Conservation (phyloP, 2,113 vertebrate genomes). For the Budorcas taxicolor region DNA sequence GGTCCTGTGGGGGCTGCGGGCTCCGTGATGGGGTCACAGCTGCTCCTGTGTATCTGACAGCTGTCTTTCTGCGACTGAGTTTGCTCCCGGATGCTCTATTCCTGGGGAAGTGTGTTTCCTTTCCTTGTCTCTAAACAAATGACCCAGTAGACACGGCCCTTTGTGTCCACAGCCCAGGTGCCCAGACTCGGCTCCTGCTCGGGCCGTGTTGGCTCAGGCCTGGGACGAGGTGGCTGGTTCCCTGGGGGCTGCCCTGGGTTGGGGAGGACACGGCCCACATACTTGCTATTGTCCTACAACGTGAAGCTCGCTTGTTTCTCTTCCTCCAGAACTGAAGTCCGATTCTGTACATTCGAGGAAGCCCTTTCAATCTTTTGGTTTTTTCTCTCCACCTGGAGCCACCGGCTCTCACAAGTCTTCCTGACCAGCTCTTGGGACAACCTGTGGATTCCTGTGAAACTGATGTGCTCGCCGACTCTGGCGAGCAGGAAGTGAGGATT, state of each 20-base stretch:
- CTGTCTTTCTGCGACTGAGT: not conserved
- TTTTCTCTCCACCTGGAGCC: slow-evolving; percentile 39
- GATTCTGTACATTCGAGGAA: slow-evolving; percentile 31
- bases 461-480: slow-evolving; percentile 57
- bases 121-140: not conserved
- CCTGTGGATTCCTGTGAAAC: slow-evolving; percentile 60
- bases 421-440: slow-evolving; percentile 61
- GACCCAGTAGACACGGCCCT: not conserved
- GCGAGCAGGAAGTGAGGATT: slow-evolving; percentile 3
- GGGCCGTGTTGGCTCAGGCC: not conserved
- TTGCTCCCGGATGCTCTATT: not conserved
- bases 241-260: not conserved
- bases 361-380: not conserved
- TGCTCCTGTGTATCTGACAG: fast-evolving
- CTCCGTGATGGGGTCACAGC: not conserved
- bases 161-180: not conserved
- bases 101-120: not conserved
- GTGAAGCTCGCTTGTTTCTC: not conserved
- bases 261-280: not conserved
- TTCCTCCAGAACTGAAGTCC: slow-evolving; percentile 9
- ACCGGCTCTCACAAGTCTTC: slow-evolving; percentile 42
- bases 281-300: not conserved
- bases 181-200: not conserved
- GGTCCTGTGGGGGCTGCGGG: fast-evolving
- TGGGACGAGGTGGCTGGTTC: not conserved